These are phyloP conservation scores for Hecatera dysodea DNA, from an alignment of 2,888 invertebrate species.

Conservation along the genomic window DNA sequence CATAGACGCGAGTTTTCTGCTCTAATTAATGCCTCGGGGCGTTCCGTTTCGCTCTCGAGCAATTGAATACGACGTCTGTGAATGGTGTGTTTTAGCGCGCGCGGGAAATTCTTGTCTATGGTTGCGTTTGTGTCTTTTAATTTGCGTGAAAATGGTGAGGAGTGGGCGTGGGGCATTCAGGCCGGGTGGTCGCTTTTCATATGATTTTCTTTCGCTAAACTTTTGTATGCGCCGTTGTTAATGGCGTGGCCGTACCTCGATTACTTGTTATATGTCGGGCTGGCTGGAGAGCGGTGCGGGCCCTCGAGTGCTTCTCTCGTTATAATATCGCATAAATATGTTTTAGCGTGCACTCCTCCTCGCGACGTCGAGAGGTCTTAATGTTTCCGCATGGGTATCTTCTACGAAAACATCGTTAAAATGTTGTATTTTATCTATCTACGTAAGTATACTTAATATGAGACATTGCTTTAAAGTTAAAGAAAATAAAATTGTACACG, in stretches of 20 bases:
- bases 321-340: conserved; percentile 88
- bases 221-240: conserved; percentile 74
- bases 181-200: conserved; percentile 79
- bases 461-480: neutral
- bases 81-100: conserved; percentile 88
- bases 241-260: conserved; percentile 75
- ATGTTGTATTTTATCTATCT: conserved; percentile 45
- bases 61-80: conserved; percentile 86
- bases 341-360: conserved; percentile 81
- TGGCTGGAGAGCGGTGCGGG: conserved; percentile 62
- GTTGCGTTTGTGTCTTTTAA: conserved; percentile 88
- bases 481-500: neutral
- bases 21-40: conserved; percentile 91
- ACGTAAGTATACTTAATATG: conserved; percentile 9
- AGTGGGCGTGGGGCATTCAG: conserved; percentile 82
- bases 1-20: conserved; percentile 87
- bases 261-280: conserved; percentile 82
- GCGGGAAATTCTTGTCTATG: conserved; percentile 84
- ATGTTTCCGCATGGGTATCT: conserved; percentile 84
- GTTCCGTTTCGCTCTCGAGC: conserved; percentile 87
- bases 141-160: conserved; percentile 89
- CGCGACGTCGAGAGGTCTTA: conserved; percentile 76
- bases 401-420: conserved; percentile 80
- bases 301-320: conserved; percentile 83
- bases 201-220: conserved; percentile 75